Conservation (phyloP, 2,113 vertebrate species). For the Indri indri region DNA sequence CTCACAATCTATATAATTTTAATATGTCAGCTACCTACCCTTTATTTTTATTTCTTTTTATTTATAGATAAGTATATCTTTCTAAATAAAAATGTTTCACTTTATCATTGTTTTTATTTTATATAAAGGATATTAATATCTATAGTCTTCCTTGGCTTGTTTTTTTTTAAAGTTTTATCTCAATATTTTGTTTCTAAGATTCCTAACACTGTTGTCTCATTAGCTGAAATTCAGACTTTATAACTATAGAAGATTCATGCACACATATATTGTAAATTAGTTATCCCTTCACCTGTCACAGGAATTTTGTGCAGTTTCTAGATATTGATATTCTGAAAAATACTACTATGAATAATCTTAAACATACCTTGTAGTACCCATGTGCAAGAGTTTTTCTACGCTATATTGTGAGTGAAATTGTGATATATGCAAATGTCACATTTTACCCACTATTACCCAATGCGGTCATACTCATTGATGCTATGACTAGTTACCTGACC, state of each 20-base stretch:
- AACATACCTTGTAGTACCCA: neutral
- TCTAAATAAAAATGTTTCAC: neutral
- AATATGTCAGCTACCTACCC: neutral
- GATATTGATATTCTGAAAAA: neutral
- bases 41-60: neutral
- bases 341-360: neutral
- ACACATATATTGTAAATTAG: neutral
- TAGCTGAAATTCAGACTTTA: neutral
- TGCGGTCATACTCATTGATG: neutral
- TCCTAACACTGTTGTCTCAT: neutral
- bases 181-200: neutral
- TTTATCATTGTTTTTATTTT: neutral
- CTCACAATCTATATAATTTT: neutral
- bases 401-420: neutral
- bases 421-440: neutral
- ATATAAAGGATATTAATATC: neutral
- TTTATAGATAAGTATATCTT: neutral
- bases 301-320: neutral
- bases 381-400: neutral
- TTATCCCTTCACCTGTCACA: neutral
- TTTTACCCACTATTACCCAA: neutral
- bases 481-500: neutral
- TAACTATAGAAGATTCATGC: neutral
- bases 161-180: neutral
- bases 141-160: neutral